These are phyloP conservation scores for Buceros bicornis DNA, from an alignment of 2,797 vertebrate genomes.

Conservation along the genomic window DNA sequence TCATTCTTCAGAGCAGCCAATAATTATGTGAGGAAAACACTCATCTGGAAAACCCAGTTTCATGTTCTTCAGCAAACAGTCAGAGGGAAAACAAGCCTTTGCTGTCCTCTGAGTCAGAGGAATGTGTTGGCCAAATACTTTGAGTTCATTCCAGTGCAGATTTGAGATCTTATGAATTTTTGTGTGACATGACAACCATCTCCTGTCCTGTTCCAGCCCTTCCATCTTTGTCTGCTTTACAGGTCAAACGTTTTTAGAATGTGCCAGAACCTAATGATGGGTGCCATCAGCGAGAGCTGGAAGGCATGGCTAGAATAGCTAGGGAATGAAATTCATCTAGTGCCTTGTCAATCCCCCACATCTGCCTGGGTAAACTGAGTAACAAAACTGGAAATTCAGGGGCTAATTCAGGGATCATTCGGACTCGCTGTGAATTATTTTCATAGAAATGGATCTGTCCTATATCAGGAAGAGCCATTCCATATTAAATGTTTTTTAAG, in stretches of 20 bases:
- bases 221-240: background rate
- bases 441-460: background rate
- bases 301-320: background rate
- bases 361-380: background rate
- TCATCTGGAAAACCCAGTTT: background rate
- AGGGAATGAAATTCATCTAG: background rate
- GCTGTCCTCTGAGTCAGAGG: background rate
- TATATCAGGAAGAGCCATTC: background rate
- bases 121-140: background rate
- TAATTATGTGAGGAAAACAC: background rate
- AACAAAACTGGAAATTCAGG: background rate
- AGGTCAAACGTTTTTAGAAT: background rate
- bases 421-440: background rate
- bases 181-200: background rate
- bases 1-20: background rate
- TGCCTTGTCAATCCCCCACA: rapidly evolving
- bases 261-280: background rate
- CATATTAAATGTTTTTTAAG: background rate
- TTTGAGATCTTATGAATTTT: background rate
- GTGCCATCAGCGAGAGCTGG: background rate
- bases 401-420: background rate
- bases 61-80: background rate
- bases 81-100: background rate
- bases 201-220: background rate
- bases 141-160: background rate